These are phyloP conservation scores for Pseudorectes ferrugineus DNA, from an alignment of 2,113 vertebrate species.

Conservation along the genomic window DNA sequence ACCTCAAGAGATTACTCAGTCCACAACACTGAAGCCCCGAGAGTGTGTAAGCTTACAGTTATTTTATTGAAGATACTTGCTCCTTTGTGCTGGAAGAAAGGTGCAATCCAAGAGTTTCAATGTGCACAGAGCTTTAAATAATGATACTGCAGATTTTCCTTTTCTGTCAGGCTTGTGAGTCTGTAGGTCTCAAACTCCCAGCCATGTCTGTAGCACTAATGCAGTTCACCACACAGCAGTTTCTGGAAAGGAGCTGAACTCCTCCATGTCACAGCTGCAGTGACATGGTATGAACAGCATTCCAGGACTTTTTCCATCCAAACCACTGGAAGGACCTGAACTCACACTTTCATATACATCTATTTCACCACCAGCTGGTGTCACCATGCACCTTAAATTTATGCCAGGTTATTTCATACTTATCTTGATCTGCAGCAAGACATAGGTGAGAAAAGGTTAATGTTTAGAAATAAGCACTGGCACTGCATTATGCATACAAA, in stretches of 20 bases:
- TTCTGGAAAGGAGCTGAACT: not conserved
- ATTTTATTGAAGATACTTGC: not conserved
- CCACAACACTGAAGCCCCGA: not conserved
- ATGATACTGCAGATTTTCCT: not conserved
- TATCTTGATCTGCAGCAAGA: not conserved
- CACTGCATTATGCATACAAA: no score
- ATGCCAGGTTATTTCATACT: not conserved
- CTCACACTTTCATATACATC: not conserved
- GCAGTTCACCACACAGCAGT: not conserved
- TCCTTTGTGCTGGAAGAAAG: not conserved
- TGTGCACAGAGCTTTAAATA: not conserved
- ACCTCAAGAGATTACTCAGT: not conserved
- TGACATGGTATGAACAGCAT: no score
- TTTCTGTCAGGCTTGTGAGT: not conserved
- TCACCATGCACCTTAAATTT: not conserved
- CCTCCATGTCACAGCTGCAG: not conserved
- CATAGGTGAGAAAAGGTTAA: not conserved
- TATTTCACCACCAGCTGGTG: constrained; percentile 17
- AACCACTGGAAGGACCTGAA: not conserved
- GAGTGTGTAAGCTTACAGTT: not conserved
- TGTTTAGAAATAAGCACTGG: not conserved
- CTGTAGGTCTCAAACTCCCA: not conserved
- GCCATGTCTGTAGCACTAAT: not conserved
- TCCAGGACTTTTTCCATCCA: not conserved
- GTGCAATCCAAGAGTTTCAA: not conserved